Conservation (phyloP, 2,113 vertebrate species). For the Halcyon senegalensis region DNA sequence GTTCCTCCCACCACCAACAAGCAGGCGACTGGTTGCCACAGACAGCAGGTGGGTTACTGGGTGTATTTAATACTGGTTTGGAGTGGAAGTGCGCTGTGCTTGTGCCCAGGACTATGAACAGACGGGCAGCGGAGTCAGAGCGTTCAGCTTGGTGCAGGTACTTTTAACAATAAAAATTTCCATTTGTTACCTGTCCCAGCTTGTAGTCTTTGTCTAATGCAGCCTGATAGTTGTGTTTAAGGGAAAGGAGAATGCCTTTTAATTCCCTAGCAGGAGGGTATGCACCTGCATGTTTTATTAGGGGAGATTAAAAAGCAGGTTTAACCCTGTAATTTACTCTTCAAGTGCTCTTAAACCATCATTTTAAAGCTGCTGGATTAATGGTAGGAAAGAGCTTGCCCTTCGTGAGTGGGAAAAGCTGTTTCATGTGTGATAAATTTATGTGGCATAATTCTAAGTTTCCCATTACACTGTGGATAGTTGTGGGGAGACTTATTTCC, state of each 20-base stretch:
- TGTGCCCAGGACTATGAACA: fast-evolving
- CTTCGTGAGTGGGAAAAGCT: fast-evolving
- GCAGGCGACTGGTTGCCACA: too few species aligned
- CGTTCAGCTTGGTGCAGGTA: background rate
- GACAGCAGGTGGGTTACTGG: background rate
- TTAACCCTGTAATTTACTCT: background rate
- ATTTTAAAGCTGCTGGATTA: background rate
- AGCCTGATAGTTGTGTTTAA: background rate
- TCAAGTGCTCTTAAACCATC: background rate
- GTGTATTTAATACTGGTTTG: fast-evolving
- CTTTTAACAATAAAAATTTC: too few species aligned
- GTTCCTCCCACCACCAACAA: background rate
- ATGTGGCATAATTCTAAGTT: background rate
- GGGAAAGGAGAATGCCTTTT: fast-evolving
- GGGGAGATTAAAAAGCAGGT: background rate
- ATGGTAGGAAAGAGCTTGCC: background rate
- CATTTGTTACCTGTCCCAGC: background rate
- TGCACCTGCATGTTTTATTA: background rate
- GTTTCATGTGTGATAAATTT: background rate
- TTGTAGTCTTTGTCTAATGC: background rate
- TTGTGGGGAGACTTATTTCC: background rate
- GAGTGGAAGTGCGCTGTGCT: background rate
- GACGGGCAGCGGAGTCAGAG: fast-evolving
- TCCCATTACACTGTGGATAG: background rate
- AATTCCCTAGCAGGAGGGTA: background rate